Evolutionary conservation across 2,888 invertebrate species (phyloP), one percentile per base, ranked within the genome.

Genomic region (Meliscaeva auricollis): DNA sequence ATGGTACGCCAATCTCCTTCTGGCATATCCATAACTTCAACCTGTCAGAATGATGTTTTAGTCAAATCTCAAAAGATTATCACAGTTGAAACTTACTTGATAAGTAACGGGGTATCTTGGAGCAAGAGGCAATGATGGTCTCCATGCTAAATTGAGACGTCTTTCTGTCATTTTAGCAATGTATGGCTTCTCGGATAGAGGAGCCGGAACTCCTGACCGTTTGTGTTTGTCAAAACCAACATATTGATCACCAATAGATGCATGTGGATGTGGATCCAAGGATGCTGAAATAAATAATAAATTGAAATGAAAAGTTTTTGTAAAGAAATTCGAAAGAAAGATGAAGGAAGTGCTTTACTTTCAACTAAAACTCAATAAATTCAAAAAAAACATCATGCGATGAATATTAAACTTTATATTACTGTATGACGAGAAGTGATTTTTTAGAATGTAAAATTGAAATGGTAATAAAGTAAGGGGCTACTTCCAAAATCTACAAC

Each of bases 1-100:
- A 97, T 96, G 0, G 97, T 96, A 90, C 96, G 96, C 99, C 99
- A 99, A 89, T 98, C 97, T 38, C 97, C 97, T 89, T 96, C 96
- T 0, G 98, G 98, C 72, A 96, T 92, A 91, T 98, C 97, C 91
- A 97, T 96, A 96, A 98, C 97, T 93, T 99, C 99, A 88, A 95
- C 94, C 94, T 94, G 38, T 1, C 60, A 6, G 38, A 1, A 20
- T 11, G 3, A 50, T n/a, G 5, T 30, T 4, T 26, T 62, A n/a
- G 2, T 60, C 11, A 8, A 44, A n/a, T 1, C 4, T n/a, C 2
- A 8, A 8, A 26, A 35, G 20, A 8, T 38, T 9, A 11, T 38
- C 8, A 9, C 38, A 38, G 11, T 0, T 38, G 0, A 15, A 4
- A 56, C 83, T 84, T 87, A 98, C 95, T 91, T 97, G 96, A 91